Evolutionary conservation across 2,113 vertebrate genomes (phyloP), one percentile per base, ranked within the genome.

Genomic region (Chloebia gouldiae): DNA sequence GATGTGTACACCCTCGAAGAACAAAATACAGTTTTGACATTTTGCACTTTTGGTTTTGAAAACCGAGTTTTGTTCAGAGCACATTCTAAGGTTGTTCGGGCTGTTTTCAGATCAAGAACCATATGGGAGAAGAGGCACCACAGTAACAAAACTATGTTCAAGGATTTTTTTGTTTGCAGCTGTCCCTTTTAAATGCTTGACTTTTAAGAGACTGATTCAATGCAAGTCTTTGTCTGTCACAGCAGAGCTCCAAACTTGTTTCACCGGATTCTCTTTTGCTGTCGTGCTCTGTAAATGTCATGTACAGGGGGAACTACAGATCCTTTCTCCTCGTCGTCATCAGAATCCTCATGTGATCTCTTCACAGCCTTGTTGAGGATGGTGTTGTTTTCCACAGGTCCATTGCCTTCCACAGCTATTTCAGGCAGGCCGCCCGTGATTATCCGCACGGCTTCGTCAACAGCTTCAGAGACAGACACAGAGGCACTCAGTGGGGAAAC

Each of bases 231-330:
- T 94, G 96, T 94, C 61, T 89, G 10, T 81, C 78, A 50, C 92
- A 91, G 92, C 8, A 76, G 64, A 86, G 49, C 63, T 53, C 84
- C 47, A 39, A 7, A 57, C 88, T 54, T 6, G 92, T 92, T 96
- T 99, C 98, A 99, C 98, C 99, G 99, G 96, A 99, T 99, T 94
- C 99, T 98, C 96, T 99, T 99, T 97, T 99, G 99, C 96, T 99
- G 99, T 49, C 99, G 98, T 5, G 99, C 98, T 81, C 99, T 98
- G 98, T 99, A 99, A 95, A 99, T 99, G 98, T 99, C 99, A 8
- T 99, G 99, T 77, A 99, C 98, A 1, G 99, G 99, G 19, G 99
- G 99, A 35, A 99, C 99, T 19, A 99, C 98, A 0, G 99, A 98
- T 39, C 99, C 99, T 97, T 99, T 99, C 92, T 99, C 99, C 76